Conservation (phyloP, 2,888 invertebrate species). For the Bugulina stolonifera region DNA sequence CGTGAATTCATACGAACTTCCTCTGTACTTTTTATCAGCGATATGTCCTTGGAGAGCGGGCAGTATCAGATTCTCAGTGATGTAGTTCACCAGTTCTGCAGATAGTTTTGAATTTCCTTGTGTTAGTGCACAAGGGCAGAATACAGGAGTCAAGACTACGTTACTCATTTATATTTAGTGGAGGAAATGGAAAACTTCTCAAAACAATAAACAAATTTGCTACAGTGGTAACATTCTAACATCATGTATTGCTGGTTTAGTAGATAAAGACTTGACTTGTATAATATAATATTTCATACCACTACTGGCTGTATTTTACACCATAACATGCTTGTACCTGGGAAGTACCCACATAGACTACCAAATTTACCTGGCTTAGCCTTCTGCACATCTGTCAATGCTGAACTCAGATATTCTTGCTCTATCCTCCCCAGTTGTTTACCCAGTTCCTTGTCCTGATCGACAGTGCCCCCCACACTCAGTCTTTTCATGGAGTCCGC, state of each 20-base stretch:
- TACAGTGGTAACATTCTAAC: too few relatives aligned
- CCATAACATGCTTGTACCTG: too few relatives aligned
- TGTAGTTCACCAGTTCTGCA: neutral
- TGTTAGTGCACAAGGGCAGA: conserved; percentile 4
- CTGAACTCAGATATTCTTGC: neutral
- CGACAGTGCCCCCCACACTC: too few relatives aligned
- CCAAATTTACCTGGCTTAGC: conserved; percentile 16
- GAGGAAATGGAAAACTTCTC: too few relatives aligned
- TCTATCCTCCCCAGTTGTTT: neutral
- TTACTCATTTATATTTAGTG: too few relatives aligned
- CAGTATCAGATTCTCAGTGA: neutral
- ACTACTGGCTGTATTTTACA: too few relatives aligned
- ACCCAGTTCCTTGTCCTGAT: neutral
- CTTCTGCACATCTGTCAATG: neutral
- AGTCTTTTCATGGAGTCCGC: neutral
- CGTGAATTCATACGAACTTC: conserved; percentile 21
- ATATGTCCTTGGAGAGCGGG: neutral
- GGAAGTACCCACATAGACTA: too few relatives aligned
- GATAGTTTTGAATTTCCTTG: too few relatives aligned
- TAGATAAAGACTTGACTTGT: too few relatives aligned
- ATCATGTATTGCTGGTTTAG: too few relatives aligned
- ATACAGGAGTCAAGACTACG: neutral
- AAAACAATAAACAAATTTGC: too few relatives aligned
- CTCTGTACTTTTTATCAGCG: neutral
- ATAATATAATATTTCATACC: too few relatives aligned